Evolutionary conservation across 2,888 invertebrate species (phyloP).

Genomic region (Pachymerium ferrugineum): DNA sequence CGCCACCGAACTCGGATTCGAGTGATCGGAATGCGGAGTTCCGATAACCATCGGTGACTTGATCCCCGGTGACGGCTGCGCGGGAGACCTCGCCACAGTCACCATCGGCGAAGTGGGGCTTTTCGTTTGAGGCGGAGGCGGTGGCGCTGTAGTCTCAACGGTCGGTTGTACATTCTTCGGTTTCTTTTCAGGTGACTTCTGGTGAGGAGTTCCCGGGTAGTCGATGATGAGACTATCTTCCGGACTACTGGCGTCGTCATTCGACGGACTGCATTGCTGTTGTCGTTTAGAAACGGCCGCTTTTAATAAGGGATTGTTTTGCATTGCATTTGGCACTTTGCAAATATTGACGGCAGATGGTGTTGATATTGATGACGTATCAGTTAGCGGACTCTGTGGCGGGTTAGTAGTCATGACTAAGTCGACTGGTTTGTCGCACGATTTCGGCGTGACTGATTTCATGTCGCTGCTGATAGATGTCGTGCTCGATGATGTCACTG

Average conservation of each 20-base stretch:
- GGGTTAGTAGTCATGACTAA: neutral
- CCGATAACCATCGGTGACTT: constrained; percentile 48
- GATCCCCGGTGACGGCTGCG: constrained; percentile 37
- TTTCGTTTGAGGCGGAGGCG: constrained; percentile 58
- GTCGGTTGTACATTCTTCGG: neutral
- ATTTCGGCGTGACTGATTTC: neutral
- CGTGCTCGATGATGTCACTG: neutral
- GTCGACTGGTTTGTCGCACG: too few species aligned
- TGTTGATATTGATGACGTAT: neutral
- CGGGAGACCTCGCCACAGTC: constrained; percentile 46
- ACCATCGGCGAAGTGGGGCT: constrained; percentile 45
- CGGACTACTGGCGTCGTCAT: constrained; percentile 41
- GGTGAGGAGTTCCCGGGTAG: constrained; percentile 41
- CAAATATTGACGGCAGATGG: too few species aligned
- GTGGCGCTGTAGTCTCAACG: neutral
- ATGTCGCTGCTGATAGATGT: neutral
- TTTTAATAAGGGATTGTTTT: neutral
- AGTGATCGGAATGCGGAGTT: constrained; percentile 59
- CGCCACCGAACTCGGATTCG: constrained; percentile 39
- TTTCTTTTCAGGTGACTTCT: constrained; percentile 34
- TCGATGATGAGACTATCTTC: constrained; percentile 48
- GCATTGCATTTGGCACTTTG: neutral
- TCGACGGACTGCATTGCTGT: constrained; percentile 27
- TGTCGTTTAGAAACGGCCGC: too few species aligned
- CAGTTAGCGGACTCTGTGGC: neutral